Evolutionary conservation across 2,888 invertebrate genomes (phyloP), one percentile per base, ranked within the genome.

Genomic region (Metellina segmentata): DNA sequence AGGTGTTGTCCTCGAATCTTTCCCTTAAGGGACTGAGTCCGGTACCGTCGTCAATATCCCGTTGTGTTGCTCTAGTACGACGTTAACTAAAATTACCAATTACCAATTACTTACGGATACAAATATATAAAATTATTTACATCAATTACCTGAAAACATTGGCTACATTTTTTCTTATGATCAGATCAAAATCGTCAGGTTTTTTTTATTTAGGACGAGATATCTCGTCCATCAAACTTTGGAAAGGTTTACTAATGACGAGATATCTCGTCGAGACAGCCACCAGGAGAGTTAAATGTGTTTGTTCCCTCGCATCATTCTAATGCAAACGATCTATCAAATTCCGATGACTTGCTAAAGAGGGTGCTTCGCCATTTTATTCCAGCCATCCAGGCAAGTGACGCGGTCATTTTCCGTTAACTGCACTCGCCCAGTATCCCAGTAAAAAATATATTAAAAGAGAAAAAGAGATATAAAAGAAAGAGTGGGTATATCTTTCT

Each of bases 241-340:
- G 34, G 34, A 79, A 53, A 53, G 20, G 79, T 53, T 79, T 53
- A 20, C 53, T 79, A 79, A 79, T 79, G 53, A 79, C 79, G 9
- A 7, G n/a, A 19, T 9, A 5, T 6, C 20, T 19, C 61, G 61
- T 51, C 51, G 16, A 11, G 77, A 51, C 13, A 51, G 49, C 49
- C 7, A 49, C 49, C 77, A 77, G 53, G 20, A 34, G 16, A 20
- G 20, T 6, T 34, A 34, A 34, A 5, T 61, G 79, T 48, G 61
- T 52, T 52, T 81, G 53, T 72, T 72, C 87, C n/a, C 16, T 11
- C 79, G 51, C 71, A 79, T 87, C 71, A 79, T 87, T 87, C 34
- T 52, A 34, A 87, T 87, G 87, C 79, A 87, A 87, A 87, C 79
- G 79, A 87, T 79, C 87, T 71, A 87, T 87, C 87, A 79, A 81